Base-by-base conservation (phyloP, 2,797 vertebrate genomes). In the Danio jaintianensis region DNA sequence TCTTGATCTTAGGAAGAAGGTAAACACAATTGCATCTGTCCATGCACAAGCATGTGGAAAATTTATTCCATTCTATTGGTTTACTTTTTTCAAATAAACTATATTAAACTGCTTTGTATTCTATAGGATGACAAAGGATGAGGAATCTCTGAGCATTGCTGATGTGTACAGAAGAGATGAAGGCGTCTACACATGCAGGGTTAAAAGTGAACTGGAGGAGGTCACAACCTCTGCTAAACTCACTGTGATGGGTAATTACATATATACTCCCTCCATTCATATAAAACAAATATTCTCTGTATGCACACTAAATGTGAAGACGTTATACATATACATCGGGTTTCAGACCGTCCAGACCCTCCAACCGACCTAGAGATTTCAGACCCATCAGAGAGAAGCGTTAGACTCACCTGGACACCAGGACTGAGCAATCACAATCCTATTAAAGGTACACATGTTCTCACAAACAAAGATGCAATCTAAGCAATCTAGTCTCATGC, bases 351-450 rank as follows among this genome's bases (percentile, higher is more conserved):
- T 12, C 98, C 98, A 0, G 95, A 96, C 67, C 93, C 90, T 18
- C 98, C 98, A 15, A 94, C 92, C 55, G 94, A 97, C 86, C 85
- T 99, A 89, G 95, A 97, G 91, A 88, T 99, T 83, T 90, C 98
- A 0, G 97, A 99, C 88, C 94, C 96, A 79, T 95, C 93, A 0
- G 98, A 98, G 88, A 95, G 97, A 66, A 99, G 92, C 0, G 96
- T 96, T 59, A 87, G 91, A 85, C 93, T 99, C 83, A 97, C 94
- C 1, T 99, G 98, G 98, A 90, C 94, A 68, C 96, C 97, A 0
- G 97, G 97, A 0, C 93, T 96, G 0, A 97, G 94, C 81, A 97
- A 98, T 84, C 97, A 98, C 91, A 98, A 91, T 80, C 97, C 98
- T 45, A 95, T 98, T 80, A 98, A 94, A 93, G 97, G 98, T 96